phyloP scores from a whole-genome alignment of 2,888 invertebrate genomes.

The Leptothorax acervorum region DNA sequence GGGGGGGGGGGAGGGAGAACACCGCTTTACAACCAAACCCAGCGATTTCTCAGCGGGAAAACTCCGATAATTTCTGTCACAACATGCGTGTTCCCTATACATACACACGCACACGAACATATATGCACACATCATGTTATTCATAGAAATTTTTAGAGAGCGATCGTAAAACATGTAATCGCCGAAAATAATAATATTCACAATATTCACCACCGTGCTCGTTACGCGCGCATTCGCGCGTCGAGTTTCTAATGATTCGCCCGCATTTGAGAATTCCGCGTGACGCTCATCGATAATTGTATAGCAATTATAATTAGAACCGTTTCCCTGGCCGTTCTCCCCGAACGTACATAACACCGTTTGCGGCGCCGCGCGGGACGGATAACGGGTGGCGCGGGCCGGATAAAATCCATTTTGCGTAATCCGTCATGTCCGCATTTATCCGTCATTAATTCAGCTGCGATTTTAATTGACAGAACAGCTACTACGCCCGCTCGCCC shows the following conservation, averaged over 20 bases:
- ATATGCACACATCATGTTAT: background rate
- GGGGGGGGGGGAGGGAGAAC: background rate
- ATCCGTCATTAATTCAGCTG: constrained; percentile 56
- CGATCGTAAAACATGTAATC: constrained; percentile 18
- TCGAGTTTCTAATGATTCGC: constrained; percentile 22
- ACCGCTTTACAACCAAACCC: background rate
- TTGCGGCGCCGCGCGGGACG: constrained; percentile 8
- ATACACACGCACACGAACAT: too few relatives aligned
- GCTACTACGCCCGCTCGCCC: constrained; percentile 24
- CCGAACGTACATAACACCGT: constrained; percentile 27
- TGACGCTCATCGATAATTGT: constrained; percentile 36
- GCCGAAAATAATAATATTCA: constrained; percentile 28
- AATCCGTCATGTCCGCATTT: constrained; percentile 54
- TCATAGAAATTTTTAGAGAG: background rate
- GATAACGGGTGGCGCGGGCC: constrained; percentile 29
- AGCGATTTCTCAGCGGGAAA: constrained; percentile 7
- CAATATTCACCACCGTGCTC: background rate
- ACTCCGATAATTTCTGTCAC: constrained; percentile 29
- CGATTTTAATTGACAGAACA: constrained; percentile 58
- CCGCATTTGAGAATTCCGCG: constrained; percentile 31
- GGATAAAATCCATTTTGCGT: constrained; percentile 42
- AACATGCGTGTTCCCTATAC: background rate
- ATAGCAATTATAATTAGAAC: constrained; percentile 49
- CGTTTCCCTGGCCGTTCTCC: background rate
- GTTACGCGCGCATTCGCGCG: constrained; percentile 5